A percentile compares a stretch with the other conserved stretches of the same genome.
Evolutionary conservation across 1,140 invertebrate species (phyloP).

Genomic region (Gryllus bimaculatus): DNA sequence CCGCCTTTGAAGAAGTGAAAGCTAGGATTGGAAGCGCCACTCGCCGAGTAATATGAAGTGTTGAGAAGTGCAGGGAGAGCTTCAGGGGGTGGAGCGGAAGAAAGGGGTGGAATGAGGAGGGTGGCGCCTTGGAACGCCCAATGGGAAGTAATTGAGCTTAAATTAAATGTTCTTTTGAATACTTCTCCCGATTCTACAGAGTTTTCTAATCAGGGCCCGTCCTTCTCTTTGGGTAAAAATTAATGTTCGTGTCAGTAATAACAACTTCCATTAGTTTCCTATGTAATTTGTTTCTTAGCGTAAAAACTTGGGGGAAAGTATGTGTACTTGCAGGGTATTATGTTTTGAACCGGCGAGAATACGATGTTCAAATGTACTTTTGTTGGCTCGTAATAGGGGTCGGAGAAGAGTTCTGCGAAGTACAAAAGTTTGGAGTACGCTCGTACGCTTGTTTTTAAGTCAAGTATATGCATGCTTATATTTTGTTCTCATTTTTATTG

Average conservation of each 20-base stretch:
- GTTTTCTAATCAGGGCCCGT: not conserved
- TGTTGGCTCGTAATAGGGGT: too few relatives aligned
- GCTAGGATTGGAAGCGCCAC: not conserved
- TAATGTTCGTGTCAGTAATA: slow-evolving; percentile 1
- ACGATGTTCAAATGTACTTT: too few relatives aligned
- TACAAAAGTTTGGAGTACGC: too few relatives aligned
- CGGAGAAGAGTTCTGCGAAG: too few relatives aligned
- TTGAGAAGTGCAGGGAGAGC: not conserved
- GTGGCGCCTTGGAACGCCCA: not conserved
- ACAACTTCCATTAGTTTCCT: not conserved
- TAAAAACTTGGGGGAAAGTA: too few relatives aligned
- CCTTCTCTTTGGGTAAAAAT: not conserved
- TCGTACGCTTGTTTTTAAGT: too few relatives aligned
- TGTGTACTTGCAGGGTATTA: too few relatives aligned
- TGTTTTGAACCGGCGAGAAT: too few relatives aligned
- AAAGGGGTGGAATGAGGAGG: too few relatives aligned
- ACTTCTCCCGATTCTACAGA: not conserved
- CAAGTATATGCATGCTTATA: too few relatives aligned
- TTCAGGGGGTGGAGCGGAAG: too few relatives aligned
- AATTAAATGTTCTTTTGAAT: slow-evolving; percentile 2
- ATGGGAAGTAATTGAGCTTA: slow-evolving; percentile 1
- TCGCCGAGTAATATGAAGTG: not conserved
- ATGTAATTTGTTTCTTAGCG: not conserved
- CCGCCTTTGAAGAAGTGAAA: not conserved
- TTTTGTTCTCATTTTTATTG: too few relatives aligned